Base-by-base conservation (phyloP, 2,888 invertebrate species). In the Pediacus dermestoides region DNA sequence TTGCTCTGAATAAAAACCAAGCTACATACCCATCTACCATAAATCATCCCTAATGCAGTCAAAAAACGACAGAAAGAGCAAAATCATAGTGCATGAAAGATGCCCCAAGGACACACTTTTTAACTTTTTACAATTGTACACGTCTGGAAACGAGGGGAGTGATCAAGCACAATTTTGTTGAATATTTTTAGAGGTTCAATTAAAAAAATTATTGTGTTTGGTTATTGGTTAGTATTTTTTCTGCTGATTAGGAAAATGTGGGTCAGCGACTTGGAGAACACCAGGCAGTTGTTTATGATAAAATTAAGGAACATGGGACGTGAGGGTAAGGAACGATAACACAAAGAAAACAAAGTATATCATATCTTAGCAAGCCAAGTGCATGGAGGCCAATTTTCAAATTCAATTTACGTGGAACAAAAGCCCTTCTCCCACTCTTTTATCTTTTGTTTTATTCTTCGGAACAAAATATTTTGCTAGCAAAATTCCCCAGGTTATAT, bases 391-490 rank as follows among this genome's bases (percentile, higher is more conserved):
- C 67, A 67, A 67, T 67, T 67, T 67, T 67, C 67, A 67, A 67
- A 67, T 67, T 67, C 67, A 67, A 67, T 67, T 67, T 67, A 66
- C 65, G 64, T 64, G 61, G 64, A 66, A 67, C 64, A 66, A 66
- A 64, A 63, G 64, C 54, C 55, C 55, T 54, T 44, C 47, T 35
- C 49, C 49, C 49, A 46, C 53, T 52, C 54, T 56, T 58, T 57
- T 57, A 54, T 58, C 60, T 61, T 60, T 60, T 62, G 57, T 60
- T 58, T 62, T 62, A 56, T 55, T 52, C 52, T 50, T 50, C 51
- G 33, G 53, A 48, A 54, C 54, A 51, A 58, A 59, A 58, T 58
- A 61, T 63, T 62, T 63, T 60, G 53, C 55, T 58, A 61, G 55
- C 57, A 57, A 63, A 62, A 61, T 64, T 61, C 60, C 60, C 61